Evolutionary conservation across 1,140 invertebrate species (phyloP).

Genomic region (Vollenhovia emeryi): DNA sequence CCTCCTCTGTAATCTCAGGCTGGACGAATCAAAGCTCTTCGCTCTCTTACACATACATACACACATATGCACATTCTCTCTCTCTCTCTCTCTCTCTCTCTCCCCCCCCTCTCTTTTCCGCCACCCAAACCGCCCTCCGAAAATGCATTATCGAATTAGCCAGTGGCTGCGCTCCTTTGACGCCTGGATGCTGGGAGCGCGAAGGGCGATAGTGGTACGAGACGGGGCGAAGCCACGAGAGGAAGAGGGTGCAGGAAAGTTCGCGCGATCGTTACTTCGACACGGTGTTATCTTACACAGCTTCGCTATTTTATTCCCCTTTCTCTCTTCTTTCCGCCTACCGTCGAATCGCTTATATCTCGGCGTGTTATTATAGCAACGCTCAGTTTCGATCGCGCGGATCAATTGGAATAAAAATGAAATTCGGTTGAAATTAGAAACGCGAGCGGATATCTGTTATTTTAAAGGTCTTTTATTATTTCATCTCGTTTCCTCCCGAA

Average conservation of each 20-base stretch:
- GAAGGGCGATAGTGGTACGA: slow-evolving; percentile 40
- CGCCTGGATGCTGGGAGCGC: slow-evolving; percentile 17
- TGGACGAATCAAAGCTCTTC: slow-evolving; percentile 74
- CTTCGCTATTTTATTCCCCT: slow-evolving; percentile 29
- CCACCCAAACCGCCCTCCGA: neutral
- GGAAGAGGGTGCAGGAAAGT: slow-evolving; percentile 19
- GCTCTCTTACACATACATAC: no score
- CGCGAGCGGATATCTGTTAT: neutral
- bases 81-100: neutral
- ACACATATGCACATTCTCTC: no score
- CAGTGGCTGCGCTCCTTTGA: slow-evolving; percentile 66
- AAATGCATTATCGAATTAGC: slow-evolving; percentile 75
- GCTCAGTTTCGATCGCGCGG: neutral
- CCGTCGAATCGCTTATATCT: neutral
- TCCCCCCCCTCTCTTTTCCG: neutral
- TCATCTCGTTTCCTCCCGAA: neutral
- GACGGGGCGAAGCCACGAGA: neutral
- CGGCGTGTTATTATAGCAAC: slow-evolving; percentile 11
- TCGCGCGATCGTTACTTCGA: slow-evolving; percentile 62
- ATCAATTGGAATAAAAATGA: slow-evolving; percentile 17
- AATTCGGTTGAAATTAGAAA: neutral
- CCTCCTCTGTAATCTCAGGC: slow-evolving; percentile 72
- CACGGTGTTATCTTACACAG: slow-evolving; percentile 66
- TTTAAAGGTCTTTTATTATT: neutral
- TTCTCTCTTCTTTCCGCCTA: neutral